Conservation (phyloP, 2,888 invertebrate species). For the Tethea ocularis region DNA sequence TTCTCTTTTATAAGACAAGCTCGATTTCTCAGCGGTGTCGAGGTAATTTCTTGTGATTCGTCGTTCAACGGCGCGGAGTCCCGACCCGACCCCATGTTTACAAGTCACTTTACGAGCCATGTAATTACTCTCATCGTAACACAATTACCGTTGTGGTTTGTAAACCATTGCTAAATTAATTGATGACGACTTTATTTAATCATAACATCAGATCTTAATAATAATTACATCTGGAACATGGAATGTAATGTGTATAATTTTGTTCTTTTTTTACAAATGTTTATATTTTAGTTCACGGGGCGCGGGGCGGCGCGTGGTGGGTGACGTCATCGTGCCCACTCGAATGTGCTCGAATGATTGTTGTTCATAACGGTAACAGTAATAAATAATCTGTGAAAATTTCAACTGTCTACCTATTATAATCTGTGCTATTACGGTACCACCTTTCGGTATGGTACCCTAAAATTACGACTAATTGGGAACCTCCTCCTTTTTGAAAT, state of each 20-base stretch:
- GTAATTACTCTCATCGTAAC: constrained; percentile 46
- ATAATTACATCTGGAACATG: constrained; percentile 8
- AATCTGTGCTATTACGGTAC: no score
- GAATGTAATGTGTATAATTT: not conserved
- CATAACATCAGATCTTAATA: constrained; percentile 7
- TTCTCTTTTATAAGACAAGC: not conserved
- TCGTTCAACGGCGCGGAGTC: constrained; percentile 13
- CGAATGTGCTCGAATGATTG: no score
- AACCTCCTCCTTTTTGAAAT: no score
- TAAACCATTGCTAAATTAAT: constrained; percentile 21
- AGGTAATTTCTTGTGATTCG: constrained; percentile 9
- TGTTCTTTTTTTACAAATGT: no score
- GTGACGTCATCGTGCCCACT: no score
- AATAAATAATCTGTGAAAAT: no score
- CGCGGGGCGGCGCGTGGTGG: no score
- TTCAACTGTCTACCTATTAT: no score
- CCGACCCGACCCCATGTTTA: constrained; percentile 31
- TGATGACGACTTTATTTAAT: constrained; percentile 23
- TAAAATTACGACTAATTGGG: no score
- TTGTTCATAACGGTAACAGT: no score
- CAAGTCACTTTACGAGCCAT: constrained; percentile 40
- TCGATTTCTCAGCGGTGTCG: constrained; percentile 1
- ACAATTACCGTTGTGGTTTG: constrained; percentile 32
- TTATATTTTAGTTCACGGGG: no score
- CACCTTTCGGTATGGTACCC: no score